These are phyloP conservation scores for Marmota monax DNA, from an alignment of 2,113 vertebrate species.

Conservation along the genomic window DNA sequence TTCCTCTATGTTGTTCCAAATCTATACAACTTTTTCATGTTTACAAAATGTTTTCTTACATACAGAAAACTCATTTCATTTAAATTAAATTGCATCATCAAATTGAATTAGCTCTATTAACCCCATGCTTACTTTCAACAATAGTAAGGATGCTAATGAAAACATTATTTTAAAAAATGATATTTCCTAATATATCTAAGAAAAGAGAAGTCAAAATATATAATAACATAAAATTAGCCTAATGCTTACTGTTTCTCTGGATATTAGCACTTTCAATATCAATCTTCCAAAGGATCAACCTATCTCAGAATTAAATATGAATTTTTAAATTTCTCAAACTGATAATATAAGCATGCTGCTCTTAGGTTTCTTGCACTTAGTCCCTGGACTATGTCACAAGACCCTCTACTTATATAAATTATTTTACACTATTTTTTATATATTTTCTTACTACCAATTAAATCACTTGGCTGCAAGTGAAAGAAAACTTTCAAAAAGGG, in stretches of 20 bases:
- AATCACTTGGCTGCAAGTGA: not conserved
- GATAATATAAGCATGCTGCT: not conserved
- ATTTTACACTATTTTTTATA: not conserved
- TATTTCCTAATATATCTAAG: not conserved
- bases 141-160: not conserved
- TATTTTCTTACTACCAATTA: not conserved
- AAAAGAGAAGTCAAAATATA: not conserved
- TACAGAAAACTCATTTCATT: conserved; percentile 38
- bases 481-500: not conserved
- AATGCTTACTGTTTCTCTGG: not conserved
- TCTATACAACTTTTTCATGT: not conserved
- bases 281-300: not conserved
- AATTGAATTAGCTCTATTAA: conserved; percentile 21
- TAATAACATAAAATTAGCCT: not conserved
- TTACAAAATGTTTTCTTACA: not conserved
- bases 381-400: not conserved
- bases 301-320: not conserved
- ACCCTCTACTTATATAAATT: not conserved
- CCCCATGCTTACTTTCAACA: not conserved
- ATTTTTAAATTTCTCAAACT: not conserved
- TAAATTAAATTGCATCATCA: not conserved
- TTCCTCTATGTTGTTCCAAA: not conserved
- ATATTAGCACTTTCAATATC: not conserved
- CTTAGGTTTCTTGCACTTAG: not conserved
- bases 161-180: not conserved